Evolutionary conservation across 2,797 vertebrate species (phyloP).

Genomic region (Alectoris magna): DNA sequence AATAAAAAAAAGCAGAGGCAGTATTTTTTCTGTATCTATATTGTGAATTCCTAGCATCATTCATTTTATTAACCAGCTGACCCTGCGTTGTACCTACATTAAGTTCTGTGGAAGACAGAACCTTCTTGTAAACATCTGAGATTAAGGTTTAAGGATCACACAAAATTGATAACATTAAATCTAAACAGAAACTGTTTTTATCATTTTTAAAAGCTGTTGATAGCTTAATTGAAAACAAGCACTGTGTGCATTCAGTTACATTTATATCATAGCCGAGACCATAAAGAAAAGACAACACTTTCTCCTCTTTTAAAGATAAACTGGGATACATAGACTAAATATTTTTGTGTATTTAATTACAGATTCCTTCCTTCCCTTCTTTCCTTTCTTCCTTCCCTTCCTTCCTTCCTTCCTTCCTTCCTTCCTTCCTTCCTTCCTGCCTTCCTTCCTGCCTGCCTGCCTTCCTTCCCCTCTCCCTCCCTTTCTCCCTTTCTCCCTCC

Average conservation of each 20-base stretch:
- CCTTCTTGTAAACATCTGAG: background rate
- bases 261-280: background rate
- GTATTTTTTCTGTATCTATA: background rate
- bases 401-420: no score
- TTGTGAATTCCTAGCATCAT: background rate
- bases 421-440: no score
- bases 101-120: background rate
- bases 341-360: background rate
- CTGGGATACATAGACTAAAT: background rate
- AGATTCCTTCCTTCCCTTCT: background rate
- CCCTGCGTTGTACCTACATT: background rate
- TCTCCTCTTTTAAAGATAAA: background rate
- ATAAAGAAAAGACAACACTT: background rate
- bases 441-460: no score
- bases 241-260: background rate
- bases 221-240: background rate
- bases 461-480: no score
- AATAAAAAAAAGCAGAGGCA: background rate
- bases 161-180: background rate
- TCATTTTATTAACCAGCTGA: background rate
- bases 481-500: no score
- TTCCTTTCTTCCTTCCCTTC: background rate
- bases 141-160: background rate
- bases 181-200: fast-evolving
- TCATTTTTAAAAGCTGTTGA: background rate